A percentile compares a stretch with the other conserved stretches of the same genome.
These are phyloP conservation scores for Apotomis betuletana DNA, from an alignment of 2,888 invertebrate species.

Conservation along the genomic window DNA sequence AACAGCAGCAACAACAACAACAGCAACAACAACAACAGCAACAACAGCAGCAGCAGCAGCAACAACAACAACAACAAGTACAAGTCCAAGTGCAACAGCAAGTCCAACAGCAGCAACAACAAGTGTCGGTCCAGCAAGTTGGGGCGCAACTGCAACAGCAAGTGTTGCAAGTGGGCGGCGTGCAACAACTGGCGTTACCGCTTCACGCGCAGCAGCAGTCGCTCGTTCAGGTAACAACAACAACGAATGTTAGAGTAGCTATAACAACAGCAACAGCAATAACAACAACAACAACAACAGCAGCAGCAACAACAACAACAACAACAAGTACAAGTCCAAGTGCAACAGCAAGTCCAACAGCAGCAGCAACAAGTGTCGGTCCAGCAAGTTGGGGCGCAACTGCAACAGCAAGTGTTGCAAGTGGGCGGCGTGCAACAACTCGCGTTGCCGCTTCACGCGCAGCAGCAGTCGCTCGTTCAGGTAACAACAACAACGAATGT, in stretches of 20 bases:
- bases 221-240: slow-evolving; percentile 62
- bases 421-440: slow-evolving; percentile 77
- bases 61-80: slow-evolving; percentile 44
- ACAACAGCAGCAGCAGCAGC: slow-evolving; percentile 52
- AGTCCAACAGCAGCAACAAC: slow-evolving; percentile 48
- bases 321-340: slow-evolving; percentile 50
- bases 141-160: slow-evolving; percentile 64
- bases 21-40: slow-evolving; percentile 55
- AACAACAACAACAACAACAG: slow-evolving; percentile 56
- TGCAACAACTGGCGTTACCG: slow-evolving; percentile 75
- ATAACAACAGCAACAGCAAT: slow-evolving; percentile 46
- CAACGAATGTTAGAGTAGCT: neutral
- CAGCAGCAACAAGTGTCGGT: slow-evolving; percentile 45
- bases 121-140: slow-evolving; percentile 44
- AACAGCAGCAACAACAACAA: slow-evolving; percentile 54
- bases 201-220: slow-evolving; percentile 66
- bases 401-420: slow-evolving; percentile 72
- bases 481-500: slow-evolving; percentile 45
- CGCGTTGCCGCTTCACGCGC: slow-evolving; percentile 70
- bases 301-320: slow-evolving; percentile 47
- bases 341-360: slow-evolving; percentile 51
- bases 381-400: slow-evolving; percentile 50
- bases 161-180: slow-evolving; percentile 74
- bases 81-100: slow-evolving; percentile 53
- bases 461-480: slow-evolving; percentile 67